phyloP scores from a whole-genome alignment of 1,140 invertebrate species.

The Arion vulgaris region DNA sequence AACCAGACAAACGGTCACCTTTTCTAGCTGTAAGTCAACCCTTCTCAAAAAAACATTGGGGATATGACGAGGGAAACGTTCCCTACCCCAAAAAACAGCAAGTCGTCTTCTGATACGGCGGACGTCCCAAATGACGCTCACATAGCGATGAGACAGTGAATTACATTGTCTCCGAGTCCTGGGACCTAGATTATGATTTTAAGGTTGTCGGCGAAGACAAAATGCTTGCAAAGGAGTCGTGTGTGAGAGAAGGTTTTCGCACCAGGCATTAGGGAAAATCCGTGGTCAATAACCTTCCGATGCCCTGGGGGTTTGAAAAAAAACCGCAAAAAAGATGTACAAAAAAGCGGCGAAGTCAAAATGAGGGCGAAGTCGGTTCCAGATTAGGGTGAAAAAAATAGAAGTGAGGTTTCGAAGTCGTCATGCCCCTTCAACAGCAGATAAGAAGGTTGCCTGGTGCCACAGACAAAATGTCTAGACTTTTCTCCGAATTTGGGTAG shows the following conservation, averaged over 20 bases:
- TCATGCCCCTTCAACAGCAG: too few species aligned
- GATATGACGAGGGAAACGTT: not conserved
- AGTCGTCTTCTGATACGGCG: too few species aligned
- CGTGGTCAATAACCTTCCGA: not conserved
- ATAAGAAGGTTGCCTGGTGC: not conserved
- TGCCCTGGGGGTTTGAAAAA: not conserved
- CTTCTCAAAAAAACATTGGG: not conserved
- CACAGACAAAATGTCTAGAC: not conserved
- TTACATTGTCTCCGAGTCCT: not conserved
- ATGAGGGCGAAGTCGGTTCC: not conserved
- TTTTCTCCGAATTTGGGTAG: not conserved
- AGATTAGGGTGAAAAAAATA: not conserved
- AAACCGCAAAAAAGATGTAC: not conserved
- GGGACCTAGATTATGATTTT: not conserved
- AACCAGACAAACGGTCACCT: not conserved
- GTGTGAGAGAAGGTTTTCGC: not conserved
- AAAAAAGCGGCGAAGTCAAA: not conserved
- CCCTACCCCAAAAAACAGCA: not conserved
- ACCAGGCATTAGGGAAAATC: not conserved
- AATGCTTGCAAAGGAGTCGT: not conserved
- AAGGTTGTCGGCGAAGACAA: not conserved
- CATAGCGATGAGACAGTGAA: not conserved
- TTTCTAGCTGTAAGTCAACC: not conserved
- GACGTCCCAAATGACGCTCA: not conserved
- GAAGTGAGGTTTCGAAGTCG: not conserved